Conservation (phyloP, 2,888 invertebrate species). For the Drosophila aldrichi region DNA sequence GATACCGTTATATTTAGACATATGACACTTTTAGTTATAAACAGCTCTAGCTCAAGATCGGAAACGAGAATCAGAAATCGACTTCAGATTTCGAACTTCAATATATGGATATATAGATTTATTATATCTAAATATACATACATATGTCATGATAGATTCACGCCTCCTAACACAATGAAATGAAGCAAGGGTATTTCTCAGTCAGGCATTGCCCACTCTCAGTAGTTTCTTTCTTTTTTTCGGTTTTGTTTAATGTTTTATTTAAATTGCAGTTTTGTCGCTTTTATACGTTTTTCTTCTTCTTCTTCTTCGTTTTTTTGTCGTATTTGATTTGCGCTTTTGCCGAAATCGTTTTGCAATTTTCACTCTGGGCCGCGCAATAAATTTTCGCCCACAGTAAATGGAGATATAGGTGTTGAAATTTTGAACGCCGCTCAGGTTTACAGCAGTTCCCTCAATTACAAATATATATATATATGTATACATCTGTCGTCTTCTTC, state of each 20-base stretch:
- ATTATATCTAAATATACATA: too few relatives aligned
- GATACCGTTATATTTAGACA: not conserved
- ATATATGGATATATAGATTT: too few relatives aligned
- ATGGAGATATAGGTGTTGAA: constrained; percentile 39
- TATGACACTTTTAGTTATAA: too few relatives aligned
- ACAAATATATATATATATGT: constrained; percentile 8
- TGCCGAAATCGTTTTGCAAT: constrained; percentile 58
- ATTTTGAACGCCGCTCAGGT: constrained; percentile 61
- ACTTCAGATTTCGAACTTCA: not conserved
- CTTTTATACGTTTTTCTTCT: not conserved
- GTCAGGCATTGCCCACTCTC: not conserved
- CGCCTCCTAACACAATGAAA: too few relatives aligned
- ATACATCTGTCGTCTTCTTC: not conserved
- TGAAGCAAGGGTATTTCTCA: not conserved
- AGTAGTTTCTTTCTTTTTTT: not conserved
- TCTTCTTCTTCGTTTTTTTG: too few relatives aligned
- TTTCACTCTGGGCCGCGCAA: constrained; percentile 58
- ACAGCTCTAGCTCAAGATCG: too few relatives aligned
- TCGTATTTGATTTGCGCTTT: constrained; percentile 17
- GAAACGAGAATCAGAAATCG: too few relatives aligned
- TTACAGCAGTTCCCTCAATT: constrained; percentile 49
- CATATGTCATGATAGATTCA: too few relatives aligned
- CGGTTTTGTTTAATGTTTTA: constrained; percentile 26
- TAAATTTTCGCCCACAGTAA: constrained; percentile 54
- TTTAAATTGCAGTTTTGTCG: constrained; percentile 36